A percentile compares a stretch with the other conserved stretches of the same genome.
Evolutionary conservation across 1,140 invertebrate genomes (phyloP).

Genomic region (Aplysia californica): DNA sequence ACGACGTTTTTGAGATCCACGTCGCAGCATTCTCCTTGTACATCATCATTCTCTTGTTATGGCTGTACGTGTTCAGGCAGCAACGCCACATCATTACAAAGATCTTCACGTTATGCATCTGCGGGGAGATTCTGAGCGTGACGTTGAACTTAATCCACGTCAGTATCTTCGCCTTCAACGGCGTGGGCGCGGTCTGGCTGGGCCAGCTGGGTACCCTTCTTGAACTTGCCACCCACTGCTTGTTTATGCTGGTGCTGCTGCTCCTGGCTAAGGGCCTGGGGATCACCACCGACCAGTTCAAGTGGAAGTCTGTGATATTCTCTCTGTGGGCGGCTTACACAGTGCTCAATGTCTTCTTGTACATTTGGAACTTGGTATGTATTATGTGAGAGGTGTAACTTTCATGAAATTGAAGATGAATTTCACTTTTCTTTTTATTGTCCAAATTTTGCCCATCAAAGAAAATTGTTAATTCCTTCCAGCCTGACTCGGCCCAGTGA

Average conservation of each 20-base stretch:
- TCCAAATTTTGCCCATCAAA: too few relatives aligned
- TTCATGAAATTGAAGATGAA: too few relatives aligned
- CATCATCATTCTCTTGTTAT: conserved; percentile 83
- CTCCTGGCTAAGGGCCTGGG: conserved; percentile 97
- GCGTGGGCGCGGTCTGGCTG: conserved; percentile 83
- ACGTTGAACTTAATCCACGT: conserved; percentile 90
- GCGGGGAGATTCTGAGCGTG: conserved; percentile 86
- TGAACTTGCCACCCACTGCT: conserved; percentile 90
- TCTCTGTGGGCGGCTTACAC: conserved; percentile 92
- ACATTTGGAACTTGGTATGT: conserved; percentile 96
- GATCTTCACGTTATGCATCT: conserved; percentile 87
- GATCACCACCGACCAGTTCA: conserved; percentile 88
- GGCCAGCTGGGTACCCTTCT: conserved; percentile 89
- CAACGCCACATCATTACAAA: conserved; percentile 93
- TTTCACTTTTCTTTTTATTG: too few relatives aligned
- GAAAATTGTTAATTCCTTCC: too few relatives aligned
- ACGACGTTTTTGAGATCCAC: conserved; percentile 92
- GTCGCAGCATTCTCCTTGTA: conserved; percentile 90
- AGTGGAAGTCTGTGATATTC: conserved; percentile 87
- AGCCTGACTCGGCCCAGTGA: too few relatives aligned
- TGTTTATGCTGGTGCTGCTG: conserved; percentile 94
- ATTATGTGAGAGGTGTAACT: conserved; percentile 74
- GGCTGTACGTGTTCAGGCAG: conserved; percentile 87
- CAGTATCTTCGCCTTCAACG: conserved; percentile 89
- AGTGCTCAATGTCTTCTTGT: conserved; percentile 89